Percentiles rank a stretch among this genome's conserved stretches.
Conservation (phyloP, 2,888 invertebrate species). For the Diplazon laetatorius region DNA sequence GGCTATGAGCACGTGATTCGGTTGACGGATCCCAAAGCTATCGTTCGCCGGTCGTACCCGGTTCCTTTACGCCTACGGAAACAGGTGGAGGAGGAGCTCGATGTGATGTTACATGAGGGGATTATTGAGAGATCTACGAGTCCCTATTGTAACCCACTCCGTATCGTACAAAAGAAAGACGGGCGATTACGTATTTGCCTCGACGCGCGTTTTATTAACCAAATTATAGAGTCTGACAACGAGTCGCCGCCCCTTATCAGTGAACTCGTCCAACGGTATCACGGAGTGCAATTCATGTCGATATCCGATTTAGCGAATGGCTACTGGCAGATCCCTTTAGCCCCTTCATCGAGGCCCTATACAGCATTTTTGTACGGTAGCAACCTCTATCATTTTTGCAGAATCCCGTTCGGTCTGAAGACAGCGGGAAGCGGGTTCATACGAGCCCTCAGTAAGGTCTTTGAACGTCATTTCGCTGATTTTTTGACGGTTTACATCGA, state of each 20-base stretch:
- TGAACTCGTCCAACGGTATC: not conserved
- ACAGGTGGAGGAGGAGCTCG: constrained; percentile 67
- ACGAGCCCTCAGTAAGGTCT: constrained; percentile 61
- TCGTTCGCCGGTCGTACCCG: constrained; percentile 64
- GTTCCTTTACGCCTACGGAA: constrained; percentile 69
- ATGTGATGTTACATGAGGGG: constrained; percentile 65
- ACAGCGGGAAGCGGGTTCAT: constrained; percentile 19
- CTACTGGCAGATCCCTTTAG: constrained; percentile 62
- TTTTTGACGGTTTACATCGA: constrained; percentile 51
- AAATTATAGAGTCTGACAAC: not conserved
- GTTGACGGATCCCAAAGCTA: constrained; percentile 58
- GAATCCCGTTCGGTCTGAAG: not conserved
- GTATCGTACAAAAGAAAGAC: constrained; percentile 72
- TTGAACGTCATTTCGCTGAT: constrained; percentile 66
- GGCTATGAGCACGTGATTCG: constrained; percentile 60
- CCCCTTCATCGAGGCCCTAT: constrained; percentile 48
- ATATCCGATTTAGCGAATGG: not conserved
- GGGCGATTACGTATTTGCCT: constrained; percentile 35
- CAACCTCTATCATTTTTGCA: constrained; percentile 62
- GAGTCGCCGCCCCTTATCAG: not conserved
- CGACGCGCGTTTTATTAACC: not conserved
- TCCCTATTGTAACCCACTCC: constrained; percentile 71
- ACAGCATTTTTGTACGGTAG: constrained; percentile 59
- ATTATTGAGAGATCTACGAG: constrained; percentile 64
- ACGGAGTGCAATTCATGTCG: not conserved